Conservation (phyloP, 2,797 vertebrate genomes). For the Danio albolineatus region DNA sequence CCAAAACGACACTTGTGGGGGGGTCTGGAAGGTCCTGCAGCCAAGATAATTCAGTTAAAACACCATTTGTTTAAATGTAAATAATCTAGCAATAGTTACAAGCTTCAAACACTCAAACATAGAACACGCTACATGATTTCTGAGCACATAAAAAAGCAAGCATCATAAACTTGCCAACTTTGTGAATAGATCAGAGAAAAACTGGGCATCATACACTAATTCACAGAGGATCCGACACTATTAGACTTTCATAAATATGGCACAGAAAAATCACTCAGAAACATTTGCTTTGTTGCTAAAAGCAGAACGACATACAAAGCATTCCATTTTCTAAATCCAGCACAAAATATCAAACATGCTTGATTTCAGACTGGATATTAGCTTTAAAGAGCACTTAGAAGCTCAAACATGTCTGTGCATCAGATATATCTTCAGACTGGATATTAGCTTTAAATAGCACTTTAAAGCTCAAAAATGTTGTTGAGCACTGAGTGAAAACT, state of each 20-base stretch:
- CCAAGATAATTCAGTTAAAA: neutral
- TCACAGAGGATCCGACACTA: neutral
- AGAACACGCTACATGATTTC: neutral
- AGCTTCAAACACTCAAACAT: neutral
- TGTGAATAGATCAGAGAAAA: neutral
- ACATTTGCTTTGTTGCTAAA: neutral
- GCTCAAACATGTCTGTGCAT: too few relatives aligned
- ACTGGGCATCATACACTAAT: neutral
- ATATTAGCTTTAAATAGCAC: too few relatives aligned
- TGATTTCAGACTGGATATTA: neutral
- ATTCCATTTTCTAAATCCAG: neutral
- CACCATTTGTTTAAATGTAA: neutral
- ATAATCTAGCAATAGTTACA: neutral
- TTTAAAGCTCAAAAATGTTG: too few relatives aligned
- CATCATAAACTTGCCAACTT: neutral
- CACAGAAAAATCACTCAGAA: neutral
- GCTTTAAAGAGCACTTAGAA: too few relatives aligned
- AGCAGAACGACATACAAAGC: neutral
- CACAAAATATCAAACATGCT: neutral
- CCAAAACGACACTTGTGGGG: constrained; percentile 88
- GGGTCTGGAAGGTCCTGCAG: constrained; percentile 82
- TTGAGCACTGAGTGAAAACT: neutral
- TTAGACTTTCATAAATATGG: too few relatives aligned
- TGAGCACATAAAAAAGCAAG: neutral
- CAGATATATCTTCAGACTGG: too few relatives aligned